Evolutionary conservation across 2,113 vertebrate genomes (phyloP), one percentile per base, ranked within the genome.

Genomic region (Centropus bengalensis): DNA sequence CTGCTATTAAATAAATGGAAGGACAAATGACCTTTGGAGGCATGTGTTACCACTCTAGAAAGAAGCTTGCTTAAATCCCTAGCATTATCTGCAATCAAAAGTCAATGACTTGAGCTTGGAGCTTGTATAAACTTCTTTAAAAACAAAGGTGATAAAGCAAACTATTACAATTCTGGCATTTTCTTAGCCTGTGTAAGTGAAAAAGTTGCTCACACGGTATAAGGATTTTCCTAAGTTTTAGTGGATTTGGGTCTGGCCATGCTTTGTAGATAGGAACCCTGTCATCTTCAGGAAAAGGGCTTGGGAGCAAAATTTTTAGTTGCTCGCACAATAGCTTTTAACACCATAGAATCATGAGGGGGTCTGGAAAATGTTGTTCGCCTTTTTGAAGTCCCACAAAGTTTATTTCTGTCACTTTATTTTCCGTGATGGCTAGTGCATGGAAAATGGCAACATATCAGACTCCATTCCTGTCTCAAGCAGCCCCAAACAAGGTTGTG

Each of bases 351-450:
- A 88, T 51, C 73, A 14, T 6, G 45, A 90, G 82, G 88, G 91
- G 76, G 73, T 52, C 90, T 94, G 92, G 90, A 94, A 96, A 94
- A 51, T 23, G 38, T n/a, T 93, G 56, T 81, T 93, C 63, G 68
- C 91, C 90, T 70, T 83, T 93, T 77, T 96, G 88, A 88, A 94
- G 92, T 80, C 75, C 52, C 75, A 76, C 47, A 59, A 78, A 93
- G 92, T 95, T 96, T 95, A 95, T 95, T 96, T 95, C 94, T 94
- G 91, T 90, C 94, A 81, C 86, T 81, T 86, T 88, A 88, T 94
- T 95, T 95, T 86, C 91, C 2, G 0, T 92, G 86, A 95, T 94
- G 96, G 88, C 47, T 76, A 78, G 88, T 12, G 64, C 52, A 94
- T 86, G 92, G 96, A 96, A 96, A 94, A 96, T 93, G 95, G 96